Evolutionary conservation across 2,888 invertebrate genomes (phyloP).

Genomic region (Athrips mouffetella): DNA sequence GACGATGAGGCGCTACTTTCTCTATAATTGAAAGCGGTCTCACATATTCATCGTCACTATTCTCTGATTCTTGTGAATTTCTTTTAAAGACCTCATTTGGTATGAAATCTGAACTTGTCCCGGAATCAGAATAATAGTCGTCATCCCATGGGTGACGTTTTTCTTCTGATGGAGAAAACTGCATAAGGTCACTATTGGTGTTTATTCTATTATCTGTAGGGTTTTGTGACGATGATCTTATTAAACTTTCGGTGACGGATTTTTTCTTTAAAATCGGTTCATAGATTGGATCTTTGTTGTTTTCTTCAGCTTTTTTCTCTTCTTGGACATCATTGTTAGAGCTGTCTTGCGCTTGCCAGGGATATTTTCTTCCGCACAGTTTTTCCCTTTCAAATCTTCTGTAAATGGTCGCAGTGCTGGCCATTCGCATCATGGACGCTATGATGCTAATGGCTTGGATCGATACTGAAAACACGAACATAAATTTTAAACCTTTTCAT

Average conservation of each 20-base stretch:
- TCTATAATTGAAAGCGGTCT: conserved; percentile 60
- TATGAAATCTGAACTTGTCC: conserved; percentile 54
- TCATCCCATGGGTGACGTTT: conserved; percentile 38
- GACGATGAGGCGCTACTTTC: conserved; percentile 55
- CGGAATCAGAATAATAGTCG: conserved; percentile 45
- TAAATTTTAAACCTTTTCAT: too few relatives aligned
- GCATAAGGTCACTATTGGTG: conserved; percentile 55
- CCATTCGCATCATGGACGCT: conserved; percentile 82
- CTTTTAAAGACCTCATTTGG: conserved; percentile 35
- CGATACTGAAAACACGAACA: conserved; percentile 81
- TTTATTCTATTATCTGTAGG: conserved; percentile 27
- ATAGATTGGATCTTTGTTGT: conserved; percentile 43
- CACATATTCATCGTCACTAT: conserved; percentile 61
- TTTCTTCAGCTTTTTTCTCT: conserved; percentile 27
- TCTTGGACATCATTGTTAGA: conserved; percentile 48
- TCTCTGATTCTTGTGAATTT: conserved; percentile 29
- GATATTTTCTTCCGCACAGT: conserved; percentile 83
- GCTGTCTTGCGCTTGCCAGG: conserved; percentile 77
- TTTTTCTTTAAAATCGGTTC: conserved; percentile 45
- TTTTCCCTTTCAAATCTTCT: conserved; percentile 89
- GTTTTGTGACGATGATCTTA: conserved; percentile 30
- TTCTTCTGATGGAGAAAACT: conserved; percentile 54
- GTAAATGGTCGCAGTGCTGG: conserved; percentile 83
- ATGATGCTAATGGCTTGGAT: conserved; percentile 83
- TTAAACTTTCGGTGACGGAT: too few relatives aligned